Base-by-base conservation (phyloP, 1,140 invertebrate genomes). In the Dinothrombium tinctorium region DNA sequence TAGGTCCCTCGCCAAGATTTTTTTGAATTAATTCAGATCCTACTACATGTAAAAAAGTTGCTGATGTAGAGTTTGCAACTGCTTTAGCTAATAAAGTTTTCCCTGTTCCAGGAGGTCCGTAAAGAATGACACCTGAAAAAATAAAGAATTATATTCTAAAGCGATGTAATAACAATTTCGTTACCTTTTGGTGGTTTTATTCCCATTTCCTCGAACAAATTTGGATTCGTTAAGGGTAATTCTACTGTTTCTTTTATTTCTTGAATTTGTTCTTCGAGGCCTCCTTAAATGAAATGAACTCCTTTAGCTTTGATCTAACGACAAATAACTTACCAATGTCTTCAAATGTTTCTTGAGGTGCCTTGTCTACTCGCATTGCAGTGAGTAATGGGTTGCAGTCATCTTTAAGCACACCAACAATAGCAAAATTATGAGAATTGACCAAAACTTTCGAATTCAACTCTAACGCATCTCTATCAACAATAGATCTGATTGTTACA, bases 201-300 rank as follows among this genome's bases (percentile, higher is more conserved):
- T 46, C 92, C 92, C 87, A 98, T 96, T 63, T 96, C 89, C 61
- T 96, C 89, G 57, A 96, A 98, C 59, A 95, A 95, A 60, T 98
- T 90, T n/a, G 89, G 89, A 68, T 98, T 90, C 21, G 90, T 96
- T n/a, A 98, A 59, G 1, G 92, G 92, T 33, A 98, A 61, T 58
- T 96, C 92, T 2, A 98, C 33, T 21, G 33, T 22, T 36, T 36
- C 33, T 21, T 21, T 36, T 2, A 36, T 19, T 21, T 36, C 33
- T n/a, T 21, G 20, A 36, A 36, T 36, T 36, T 36, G 33, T 5
- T 19, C 17, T 7, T 36, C 33, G 19, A 36, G 20, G 12, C 33
- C 33, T 15, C 33, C 33, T 36, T 3, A 3, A n/a, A n/a, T n/a
- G 32, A 17, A 8, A 21, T 90, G 40, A 87, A 90, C 63, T 98